A percentile compares a stretch with the other conserved stretches of the same genome.
Evolutionary conservation across 2,797 vertebrate species (phyloP).

Genomic region (Pipistrellus pipistrellus): DNA sequence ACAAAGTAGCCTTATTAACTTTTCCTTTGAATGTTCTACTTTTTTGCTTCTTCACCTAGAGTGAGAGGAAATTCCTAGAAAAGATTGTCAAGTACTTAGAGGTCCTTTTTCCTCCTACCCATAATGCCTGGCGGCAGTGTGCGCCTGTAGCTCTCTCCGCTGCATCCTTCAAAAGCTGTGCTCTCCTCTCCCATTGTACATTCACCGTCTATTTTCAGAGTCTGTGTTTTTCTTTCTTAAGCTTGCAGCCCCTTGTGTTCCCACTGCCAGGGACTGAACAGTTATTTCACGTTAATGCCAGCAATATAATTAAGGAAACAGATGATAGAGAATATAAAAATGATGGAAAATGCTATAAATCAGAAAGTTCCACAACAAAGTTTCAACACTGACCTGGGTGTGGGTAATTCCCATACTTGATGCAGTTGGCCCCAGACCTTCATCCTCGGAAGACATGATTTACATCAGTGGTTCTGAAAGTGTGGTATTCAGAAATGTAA

Average conservation of each 20-base stretch:
- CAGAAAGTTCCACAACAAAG: constrained; percentile 25
- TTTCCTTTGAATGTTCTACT: constrained; percentile 71
- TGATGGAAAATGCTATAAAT: constrained; percentile 25
- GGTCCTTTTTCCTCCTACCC: neutral
- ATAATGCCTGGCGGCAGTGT: neutral
- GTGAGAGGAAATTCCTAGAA: constrained; percentile 44
- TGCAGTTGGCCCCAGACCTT: neutral
- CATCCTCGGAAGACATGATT: neutral
- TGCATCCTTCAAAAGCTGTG: neutral
- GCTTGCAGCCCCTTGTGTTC: constrained; percentile 25
- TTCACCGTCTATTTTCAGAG: constrained; percentile 36
- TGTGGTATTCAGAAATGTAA: constrained; percentile 16
- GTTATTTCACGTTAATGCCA: constrained; percentile 59
- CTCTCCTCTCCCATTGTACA: neutral
- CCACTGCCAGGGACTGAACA: neutral
- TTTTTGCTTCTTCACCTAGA: constrained; percentile 43
- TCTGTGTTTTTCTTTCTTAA: constrained; percentile 52
- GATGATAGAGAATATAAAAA: constrained; percentile 18
- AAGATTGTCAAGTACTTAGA: neutral
- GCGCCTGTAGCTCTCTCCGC: neutral
- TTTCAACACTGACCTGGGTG: neutral
- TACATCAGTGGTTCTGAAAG: constrained; percentile 43
- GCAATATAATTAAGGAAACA: constrained; percentile 51
- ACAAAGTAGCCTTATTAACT: constrained; percentile 81
- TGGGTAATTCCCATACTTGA: neutral